Evolutionary conservation across 2,888 invertebrate species (phyloP), one percentile per base, ranked within the genome.

Genomic region (Macroteleia sp.): DNA sequence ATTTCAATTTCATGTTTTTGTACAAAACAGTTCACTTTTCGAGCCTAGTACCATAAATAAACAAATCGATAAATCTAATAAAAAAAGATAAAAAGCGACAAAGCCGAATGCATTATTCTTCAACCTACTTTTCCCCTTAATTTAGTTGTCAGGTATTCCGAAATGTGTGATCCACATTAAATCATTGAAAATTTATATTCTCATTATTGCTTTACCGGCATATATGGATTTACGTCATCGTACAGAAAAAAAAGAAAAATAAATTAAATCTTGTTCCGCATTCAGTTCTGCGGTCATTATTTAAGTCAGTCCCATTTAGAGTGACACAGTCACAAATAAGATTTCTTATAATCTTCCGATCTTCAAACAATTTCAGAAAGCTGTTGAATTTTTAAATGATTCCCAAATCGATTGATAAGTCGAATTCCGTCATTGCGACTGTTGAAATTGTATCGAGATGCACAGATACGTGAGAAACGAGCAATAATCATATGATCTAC

Each of bases 401-500:
- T 17, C 19, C 22, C 1, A 17, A 39, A 41, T 56, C 48, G 64
- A 8, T 22, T 34, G 61, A 61, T 61, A 32, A 30, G 3, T 10
- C 36, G 3, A 30, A 32, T 10, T 19, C 17, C 16, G 17, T 61
- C 42, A 71, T 71, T 62, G 52, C 56, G 41, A 56, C 25, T 32
- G 54, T 50, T 36, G 48, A 73, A 77, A 70, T 46, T 66, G 64
- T 71, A 77, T 59, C 76, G 59, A 46, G 52, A 69, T 56, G 41
- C 32, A 73, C 48, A 50, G 56, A 76, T 54, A 76, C 67, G 76
- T 76, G 76, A 71, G 79, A 80, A 70, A 46, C 52, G 66, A 54
- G 79, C 64, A 70, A 74, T 74, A 52, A 74, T 61, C 66, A 66
- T 61, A 77, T 76, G 79, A 79, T 75, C 81, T 86, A 86, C 84